Base-by-base conservation (phyloP, 2,888 invertebrate species). In the Calliscelio sp. region DNA sequence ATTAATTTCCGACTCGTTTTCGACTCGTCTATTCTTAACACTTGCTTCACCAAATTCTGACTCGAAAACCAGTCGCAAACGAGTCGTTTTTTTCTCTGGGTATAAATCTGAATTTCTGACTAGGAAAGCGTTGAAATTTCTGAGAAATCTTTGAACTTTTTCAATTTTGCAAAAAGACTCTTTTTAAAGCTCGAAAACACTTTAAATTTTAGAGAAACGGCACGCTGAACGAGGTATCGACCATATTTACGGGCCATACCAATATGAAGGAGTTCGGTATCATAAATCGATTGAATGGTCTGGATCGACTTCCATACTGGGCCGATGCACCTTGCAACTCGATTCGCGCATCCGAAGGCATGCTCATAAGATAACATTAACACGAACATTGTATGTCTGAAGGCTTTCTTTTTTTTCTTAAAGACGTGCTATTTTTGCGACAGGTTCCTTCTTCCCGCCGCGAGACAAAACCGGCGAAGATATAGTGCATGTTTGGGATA, bases 361-460 rank as follows among this genome's bases (percentile, higher is more conserved):
- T 82, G 44, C 38, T 38, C 14, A 11, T 11, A 38, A 11, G 38
- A 11, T 11, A 38, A 38, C 38, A 38, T 38, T 38, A 41, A n/a
- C 14, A 35, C 35, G 14, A 35, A 35, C 1, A 5, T 35, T 1
- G 8, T 35, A 11, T 35, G 35, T 14, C 8, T 35, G 8, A 35
- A 35, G n/a, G n/a, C n/a, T n/a, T n/a, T n/a, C n/a, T n/a, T n/a
- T n/a, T n/a, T n/a, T n/a, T n/a, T n/a, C n/a, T n/a, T n/a, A n/a
- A n/a, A n/a, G n/a, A n/a, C n/a, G n/a, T n/a, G n/a, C n/a, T n/a
- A n/a, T n/a, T n/a, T n/a, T n/a, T n/a, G n/a, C n/a, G n/a, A n/a
- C 65, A 94, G 97, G 97, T 0, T 97, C 97, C 0, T 97, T 97
- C 93, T 97, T 97, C 91, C 97, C 97, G 0, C 97, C 97, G 0